Base-by-base conservation (phyloP, 2,888 invertebrate species). In the Ennomos erosarius region DNA sequence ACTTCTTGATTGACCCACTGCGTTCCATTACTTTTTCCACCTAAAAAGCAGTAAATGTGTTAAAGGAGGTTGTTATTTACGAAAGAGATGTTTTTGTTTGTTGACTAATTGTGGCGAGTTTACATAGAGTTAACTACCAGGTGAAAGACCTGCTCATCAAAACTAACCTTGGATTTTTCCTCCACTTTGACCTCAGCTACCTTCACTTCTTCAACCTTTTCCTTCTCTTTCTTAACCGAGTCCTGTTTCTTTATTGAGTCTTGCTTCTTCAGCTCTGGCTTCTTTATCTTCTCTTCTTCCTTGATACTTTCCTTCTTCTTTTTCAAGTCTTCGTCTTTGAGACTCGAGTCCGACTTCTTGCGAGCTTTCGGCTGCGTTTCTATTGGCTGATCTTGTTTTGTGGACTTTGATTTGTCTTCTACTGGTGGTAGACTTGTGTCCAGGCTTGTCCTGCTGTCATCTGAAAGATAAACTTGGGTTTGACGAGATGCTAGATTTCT, bases 331-430 rank as follows among this genome's bases (percentile, higher is more conserved):
- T 92, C 91, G 4, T 91, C 91, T 71, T 90, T 90, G 40, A 88
- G 73, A 54, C 88, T 88, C 1, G 90, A 83, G 70, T 92, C 91
- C 0, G 90, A 88, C 61, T 90, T 91, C 71, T 90, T 90, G 34
- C 90, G 76, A 1, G 82, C 64, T 65, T 90, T 91, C 0, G 77
- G 76, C 46, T 80, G 83, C 8, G 73, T 60, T 39, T 83, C 84
- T 13, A 60, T 63, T 0, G 72, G 64, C 11, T 69, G 49, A 34
- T 67, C 42, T 12, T 73, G 73, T 50, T 85, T 85, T 48, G 80
- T 82, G 10, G 77, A 68, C 45, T 81, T 67, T 36, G 57, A 11
- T 35, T 64, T 63, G n/a, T 68, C 64, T 36, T 65, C 65, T n/a
- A 57, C n/a, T 9, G 39, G 26, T 1, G 77, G 67, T 5, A 81